Percentiles rank a stretch among this genome's conserved stretches.
Conservation (phyloP, 2,113 vertebrate genomes). For the Ornithorhynchus anatinus region DNA sequence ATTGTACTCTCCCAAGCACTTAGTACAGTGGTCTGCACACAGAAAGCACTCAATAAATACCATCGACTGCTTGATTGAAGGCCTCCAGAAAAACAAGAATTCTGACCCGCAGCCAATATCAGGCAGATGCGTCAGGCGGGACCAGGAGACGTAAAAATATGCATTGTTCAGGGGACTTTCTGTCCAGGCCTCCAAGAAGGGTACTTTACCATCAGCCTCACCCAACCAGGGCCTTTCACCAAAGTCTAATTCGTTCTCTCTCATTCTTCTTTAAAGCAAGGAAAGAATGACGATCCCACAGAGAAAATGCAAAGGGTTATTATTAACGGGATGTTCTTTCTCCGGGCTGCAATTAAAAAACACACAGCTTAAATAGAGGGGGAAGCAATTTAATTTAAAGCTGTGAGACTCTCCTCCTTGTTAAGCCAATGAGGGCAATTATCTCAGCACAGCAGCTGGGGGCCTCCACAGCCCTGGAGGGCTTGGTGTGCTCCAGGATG, state of each 20-base stretch:
- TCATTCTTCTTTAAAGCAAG: background rate
- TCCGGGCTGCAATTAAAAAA: background rate
- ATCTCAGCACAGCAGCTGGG: background rate
- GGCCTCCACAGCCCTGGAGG: background rate
- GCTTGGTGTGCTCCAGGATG: accelerated
- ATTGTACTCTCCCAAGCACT: too few relatives aligned
- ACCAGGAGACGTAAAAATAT: too few relatives aligned
- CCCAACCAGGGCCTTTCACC: too few relatives aligned
- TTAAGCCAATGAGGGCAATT: background rate
- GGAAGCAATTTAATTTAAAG: background rate
- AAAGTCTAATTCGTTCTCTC: background rate
- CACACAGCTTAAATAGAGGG: background rate
- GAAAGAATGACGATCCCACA: background rate
- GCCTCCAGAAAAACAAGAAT: too few relatives aligned
- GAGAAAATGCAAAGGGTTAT: background rate
- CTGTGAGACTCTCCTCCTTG: background rate
- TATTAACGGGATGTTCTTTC: background rate
- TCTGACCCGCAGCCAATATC: too few relatives aligned
- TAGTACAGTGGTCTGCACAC: too few relatives aligned
- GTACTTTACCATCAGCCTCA: too few relatives aligned
- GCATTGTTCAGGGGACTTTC: too few relatives aligned
- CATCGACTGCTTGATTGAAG: too few relatives aligned
- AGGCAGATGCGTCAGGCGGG: too few relatives aligned
- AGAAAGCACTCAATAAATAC: too few relatives aligned
- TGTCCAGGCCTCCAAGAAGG: too few relatives aligned